These are phyloP conservation scores for Tineola bisselliella DNA, from an alignment of 2,888 invertebrate species.

Conservation along the genomic window DNA sequence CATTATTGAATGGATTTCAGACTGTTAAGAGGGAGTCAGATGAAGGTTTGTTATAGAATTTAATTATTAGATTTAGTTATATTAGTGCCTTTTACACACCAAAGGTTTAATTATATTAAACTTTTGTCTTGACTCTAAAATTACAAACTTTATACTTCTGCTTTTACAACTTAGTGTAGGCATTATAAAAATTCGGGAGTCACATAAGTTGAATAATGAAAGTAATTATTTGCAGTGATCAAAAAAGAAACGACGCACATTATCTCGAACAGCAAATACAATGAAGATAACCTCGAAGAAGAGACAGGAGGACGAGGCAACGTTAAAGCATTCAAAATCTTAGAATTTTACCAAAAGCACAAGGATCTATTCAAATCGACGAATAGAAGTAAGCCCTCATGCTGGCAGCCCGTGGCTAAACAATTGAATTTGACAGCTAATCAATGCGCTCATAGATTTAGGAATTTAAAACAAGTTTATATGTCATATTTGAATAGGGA, in stretches of 20 bases:
- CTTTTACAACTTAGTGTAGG: no score
- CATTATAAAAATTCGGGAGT: no score
- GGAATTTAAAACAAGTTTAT: slow-evolving; percentile 50
- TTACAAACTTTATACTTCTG: no score
- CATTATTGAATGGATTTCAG: not conserved
- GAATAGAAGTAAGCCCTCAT: slow-evolving; percentile 32
- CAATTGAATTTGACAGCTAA: slow-evolving; percentile 39
- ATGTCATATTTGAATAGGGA: slow-evolving; percentile 45
- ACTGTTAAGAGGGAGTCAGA: no score
- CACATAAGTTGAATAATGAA: not conserved
- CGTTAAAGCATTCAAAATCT: slow-evolving; percentile 44
- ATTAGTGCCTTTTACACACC: no score
- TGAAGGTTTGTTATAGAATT: no score
- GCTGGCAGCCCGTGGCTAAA: slow-evolving; percentile 42
- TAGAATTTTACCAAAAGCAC: slow-evolving; percentile 49
- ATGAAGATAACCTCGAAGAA: slow-evolving; percentile 32
- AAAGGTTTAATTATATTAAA: no score
- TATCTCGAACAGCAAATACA: slow-evolving; percentile 14
- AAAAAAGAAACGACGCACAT: slow-evolving; percentile 30
- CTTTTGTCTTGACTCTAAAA: no score
- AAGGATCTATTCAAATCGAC: slow-evolving; percentile 45
- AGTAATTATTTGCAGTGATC: slow-evolving; percentile 25
- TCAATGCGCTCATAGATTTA: slow-evolving; percentile 49
- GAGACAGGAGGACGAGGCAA: slow-evolving; percentile 32
- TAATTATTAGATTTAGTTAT: no score